Evolutionary conservation across 2,888 invertebrate species (phyloP).

Genomic region (Luffia ferchaultella): DNA sequence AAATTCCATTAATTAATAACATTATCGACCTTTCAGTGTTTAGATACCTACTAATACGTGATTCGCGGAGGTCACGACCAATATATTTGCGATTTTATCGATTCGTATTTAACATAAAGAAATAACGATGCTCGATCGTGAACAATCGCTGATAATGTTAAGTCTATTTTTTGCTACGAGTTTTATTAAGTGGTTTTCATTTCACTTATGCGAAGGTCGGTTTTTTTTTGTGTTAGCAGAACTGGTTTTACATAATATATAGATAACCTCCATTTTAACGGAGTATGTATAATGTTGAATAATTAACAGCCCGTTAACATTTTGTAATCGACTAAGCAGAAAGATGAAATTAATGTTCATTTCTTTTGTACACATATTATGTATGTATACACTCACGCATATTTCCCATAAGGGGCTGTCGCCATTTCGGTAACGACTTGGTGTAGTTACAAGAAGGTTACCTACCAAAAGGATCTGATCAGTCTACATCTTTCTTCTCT

Average conservation of each 20-base stretch:
- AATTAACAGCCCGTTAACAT: neutral
- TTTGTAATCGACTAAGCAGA: too few relatives aligned
- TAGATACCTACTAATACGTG: neutral
- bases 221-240: neutral
- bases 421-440: too few relatives aligned
- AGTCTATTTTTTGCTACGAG: neutral
- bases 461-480: too few relatives aligned
- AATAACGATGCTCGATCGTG: neutral
- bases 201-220: neutral
- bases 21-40: neutral
- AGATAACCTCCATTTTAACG: neutral
- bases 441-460: too few relatives aligned
- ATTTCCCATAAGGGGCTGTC: too few relatives aligned
- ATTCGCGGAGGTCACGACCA: neutral
- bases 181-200: neutral
- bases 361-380: too few relatives aligned
- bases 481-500: too few relatives aligned
- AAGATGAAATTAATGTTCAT: too few relatives aligned
- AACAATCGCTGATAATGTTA: neutral
- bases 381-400: too few relatives aligned
- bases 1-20: too few relatives aligned
- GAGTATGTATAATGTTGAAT: neutral
- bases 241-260: neutral
- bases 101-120: neutral
- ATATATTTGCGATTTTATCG: neutral